Evolutionary conservation across 92 coral and sea anemone genomes (phyloP).

Genomic region (Porites divaricata): DNA sequence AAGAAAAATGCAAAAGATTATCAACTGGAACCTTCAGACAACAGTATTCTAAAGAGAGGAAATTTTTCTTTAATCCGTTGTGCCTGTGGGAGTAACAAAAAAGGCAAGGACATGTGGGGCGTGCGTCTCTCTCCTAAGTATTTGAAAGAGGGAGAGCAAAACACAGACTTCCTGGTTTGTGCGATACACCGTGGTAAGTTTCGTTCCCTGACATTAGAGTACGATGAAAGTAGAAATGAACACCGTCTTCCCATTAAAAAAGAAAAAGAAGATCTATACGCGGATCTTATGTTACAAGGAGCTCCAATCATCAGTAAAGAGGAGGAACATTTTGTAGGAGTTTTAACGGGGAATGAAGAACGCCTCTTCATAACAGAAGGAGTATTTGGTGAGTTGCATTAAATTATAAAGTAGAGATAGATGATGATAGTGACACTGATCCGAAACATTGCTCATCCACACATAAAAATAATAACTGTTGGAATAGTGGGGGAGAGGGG

Average conservation of each 20-base stretch:
- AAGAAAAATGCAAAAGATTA: too few relatives aligned
- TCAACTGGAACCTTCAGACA: too few relatives aligned
- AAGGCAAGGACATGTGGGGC: too few relatives aligned
- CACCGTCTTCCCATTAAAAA: not conserved
- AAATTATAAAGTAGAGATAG: too few relatives aligned
- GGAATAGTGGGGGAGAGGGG: too few relatives aligned
- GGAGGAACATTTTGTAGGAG: not conserved
- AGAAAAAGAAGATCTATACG: not conserved
- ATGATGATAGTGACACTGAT: too few relatives aligned
- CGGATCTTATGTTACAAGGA: not conserved
- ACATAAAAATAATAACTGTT: too few relatives aligned
- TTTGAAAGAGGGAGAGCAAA: not conserved
- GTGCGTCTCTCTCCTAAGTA: not conserved
- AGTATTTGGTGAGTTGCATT: slow-evolving; percentile 5
- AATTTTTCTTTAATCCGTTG: not conserved
- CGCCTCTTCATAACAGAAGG: slow-evolving; percentile 18
- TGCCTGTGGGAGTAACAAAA: not conserved
- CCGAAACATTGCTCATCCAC: too few relatives aligned
- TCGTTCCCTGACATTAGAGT: not conserved
- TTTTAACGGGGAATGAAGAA: not conserved
- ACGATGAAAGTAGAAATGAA: not conserved
- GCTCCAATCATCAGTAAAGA: not conserved
- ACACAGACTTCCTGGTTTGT: not conserved
- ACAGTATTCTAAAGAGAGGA: too few relatives aligned
- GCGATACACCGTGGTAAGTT: not conserved